Percentiles rank a stretch among this genome's conserved stretches.
Conservation (phyloP, 1,140 invertebrate species). For the Proctacanthus coquilletti region DNA sequence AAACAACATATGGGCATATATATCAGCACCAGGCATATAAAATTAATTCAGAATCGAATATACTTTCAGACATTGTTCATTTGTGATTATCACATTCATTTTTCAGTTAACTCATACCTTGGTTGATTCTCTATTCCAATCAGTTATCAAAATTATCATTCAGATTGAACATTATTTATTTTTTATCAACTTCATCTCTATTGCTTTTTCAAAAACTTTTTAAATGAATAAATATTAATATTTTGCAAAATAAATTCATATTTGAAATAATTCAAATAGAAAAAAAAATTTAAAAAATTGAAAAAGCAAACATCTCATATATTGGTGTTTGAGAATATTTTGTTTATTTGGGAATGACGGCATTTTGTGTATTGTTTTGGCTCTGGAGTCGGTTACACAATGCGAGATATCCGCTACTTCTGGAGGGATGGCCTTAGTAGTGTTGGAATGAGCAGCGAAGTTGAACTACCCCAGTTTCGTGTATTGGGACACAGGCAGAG, state of each 20-base stretch:
- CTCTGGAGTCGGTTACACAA: constrained; percentile 85
- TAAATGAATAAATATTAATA: neutral
- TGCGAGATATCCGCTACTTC: constrained; percentile 93
- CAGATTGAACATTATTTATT: no score
- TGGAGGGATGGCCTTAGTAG: constrained; percentile 79
- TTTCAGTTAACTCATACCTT: no score
- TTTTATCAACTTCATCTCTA: no score
- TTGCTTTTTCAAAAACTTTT: neutral
- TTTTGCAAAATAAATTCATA: no score
- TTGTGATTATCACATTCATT: no score
- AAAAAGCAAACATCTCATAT: constrained; percentile 3
- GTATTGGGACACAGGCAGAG: constrained; percentile 84
- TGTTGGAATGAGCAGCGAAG: constrained; percentile 80
- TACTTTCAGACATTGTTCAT: no score
- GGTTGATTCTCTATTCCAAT: no score
- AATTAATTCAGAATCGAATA: no score
- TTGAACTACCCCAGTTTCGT: constrained; percentile 87
- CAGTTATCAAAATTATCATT: no score
- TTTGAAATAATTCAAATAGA: constrained; percentile 1
- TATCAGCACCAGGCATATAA: no score
- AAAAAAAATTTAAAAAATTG: constrained; percentile 1
- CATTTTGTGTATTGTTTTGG: constrained; percentile 36
- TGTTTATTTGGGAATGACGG: constrained; percentile 33
- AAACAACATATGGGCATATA: no score
- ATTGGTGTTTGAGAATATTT: neutral